Percentiles rank a stretch among this genome's conserved stretches.
These are phyloP conservation scores for Caenorhabditis japonica DNA, from an alignment of 2,888 invertebrate genomes.

Conservation along the genomic window DNA sequence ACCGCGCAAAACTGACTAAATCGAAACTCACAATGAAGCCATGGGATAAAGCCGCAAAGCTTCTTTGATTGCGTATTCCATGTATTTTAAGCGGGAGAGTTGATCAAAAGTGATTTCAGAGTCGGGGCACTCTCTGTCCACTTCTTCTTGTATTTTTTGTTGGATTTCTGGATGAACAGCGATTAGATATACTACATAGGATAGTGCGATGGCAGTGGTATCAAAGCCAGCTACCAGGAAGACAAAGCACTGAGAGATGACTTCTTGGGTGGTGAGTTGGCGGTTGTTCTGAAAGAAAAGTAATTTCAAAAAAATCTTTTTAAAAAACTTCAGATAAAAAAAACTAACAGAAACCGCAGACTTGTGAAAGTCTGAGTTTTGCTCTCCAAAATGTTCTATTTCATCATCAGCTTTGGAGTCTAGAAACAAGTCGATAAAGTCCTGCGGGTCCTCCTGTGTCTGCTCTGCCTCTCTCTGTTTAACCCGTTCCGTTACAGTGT, in stretches of 20 bases:
- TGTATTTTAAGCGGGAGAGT: slow-evolving; percentile 52
- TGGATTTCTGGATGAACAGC: slow-evolving; percentile 77
- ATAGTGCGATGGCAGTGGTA: slow-evolving; percentile 79
- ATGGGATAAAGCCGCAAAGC: slow-evolving; percentile 58
- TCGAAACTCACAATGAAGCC: slow-evolving; percentile 50
- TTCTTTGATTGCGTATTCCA: slow-evolving; percentile 60
- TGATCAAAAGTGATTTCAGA: slow-evolving; percentile 45
- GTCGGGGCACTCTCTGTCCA: slow-evolving; percentile 38
- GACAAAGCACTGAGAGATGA: slow-evolving; percentile 78
- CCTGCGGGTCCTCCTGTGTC: slow-evolving; percentile 34
- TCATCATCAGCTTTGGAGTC: slow-evolving; percentile 51
- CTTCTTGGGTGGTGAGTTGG: slow-evolving; percentile 65
- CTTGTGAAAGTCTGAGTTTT: background rate
- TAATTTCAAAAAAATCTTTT: background rate
- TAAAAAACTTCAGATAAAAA: background rate
- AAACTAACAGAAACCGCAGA: background rate
- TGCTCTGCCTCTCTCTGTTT: slow-evolving; percentile 42
- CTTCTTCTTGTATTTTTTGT: slow-evolving; percentile 54
- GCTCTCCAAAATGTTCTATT: slow-evolving; percentile 19
- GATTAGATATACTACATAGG: slow-evolving; percentile 79
- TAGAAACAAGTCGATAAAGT: slow-evolving; percentile 66
- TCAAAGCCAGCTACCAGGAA: slow-evolving; percentile 80
- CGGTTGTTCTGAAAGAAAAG: background rate
- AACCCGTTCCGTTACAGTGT: slow-evolving; percentile 33
- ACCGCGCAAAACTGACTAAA: background rate